Evolutionary conservation across 2,888 invertebrate genomes (phyloP).

Genomic region (Notodonta dromedarius): DNA sequence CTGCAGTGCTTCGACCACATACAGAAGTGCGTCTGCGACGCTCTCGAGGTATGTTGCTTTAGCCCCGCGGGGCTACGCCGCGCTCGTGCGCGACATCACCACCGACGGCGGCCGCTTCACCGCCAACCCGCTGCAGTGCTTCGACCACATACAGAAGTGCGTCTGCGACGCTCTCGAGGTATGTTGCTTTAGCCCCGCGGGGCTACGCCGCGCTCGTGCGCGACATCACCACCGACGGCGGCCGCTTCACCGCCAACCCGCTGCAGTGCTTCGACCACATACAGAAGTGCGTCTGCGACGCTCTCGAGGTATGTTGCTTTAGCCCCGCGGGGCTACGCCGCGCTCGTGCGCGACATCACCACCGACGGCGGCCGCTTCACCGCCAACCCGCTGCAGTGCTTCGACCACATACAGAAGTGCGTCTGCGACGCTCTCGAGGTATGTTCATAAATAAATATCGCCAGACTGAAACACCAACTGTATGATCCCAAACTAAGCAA

Average conservation of each 20-base stretch:
- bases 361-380: slow-evolving; percentile 75
- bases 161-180: slow-evolving; percentile 85
- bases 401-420: slow-evolving; percentile 91
- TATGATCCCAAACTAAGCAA: too few relatives aligned
- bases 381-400: slow-evolving; percentile 87
- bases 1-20: slow-evolving; percentile 94
- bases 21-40: slow-evolving; percentile 87
- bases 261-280: slow-evolving; percentile 94
- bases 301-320: slow-evolving; percentile 82
- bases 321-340: slow-evolving; percentile 68
- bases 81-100: slow-evolving; percentile 73
- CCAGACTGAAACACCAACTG: too few relatives aligned
- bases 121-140: slow-evolving; percentile 87
- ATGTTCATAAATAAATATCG: slow-evolving; percentile 51
- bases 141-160: slow-evolving; percentile 91
- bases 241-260: slow-evolving; percentile 71
- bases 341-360: slow-evolving; percentile 73
- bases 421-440: slow-evolving; percentile 85
- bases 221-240: slow-evolving; percentile 75
- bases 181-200: slow-evolving; percentile 61
- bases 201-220: slow-evolving; percentile 71
- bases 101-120: slow-evolving; percentile 75
- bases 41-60: slow-evolving; percentile 82
- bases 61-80: slow-evolving; percentile 60
- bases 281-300: slow-evolving; percentile 87